Evolutionary conservation across 2,113 vertebrate species (phyloP), one percentile per base, ranked within the genome.

Genomic region (Tretioscincus oriximinensis): DNA sequence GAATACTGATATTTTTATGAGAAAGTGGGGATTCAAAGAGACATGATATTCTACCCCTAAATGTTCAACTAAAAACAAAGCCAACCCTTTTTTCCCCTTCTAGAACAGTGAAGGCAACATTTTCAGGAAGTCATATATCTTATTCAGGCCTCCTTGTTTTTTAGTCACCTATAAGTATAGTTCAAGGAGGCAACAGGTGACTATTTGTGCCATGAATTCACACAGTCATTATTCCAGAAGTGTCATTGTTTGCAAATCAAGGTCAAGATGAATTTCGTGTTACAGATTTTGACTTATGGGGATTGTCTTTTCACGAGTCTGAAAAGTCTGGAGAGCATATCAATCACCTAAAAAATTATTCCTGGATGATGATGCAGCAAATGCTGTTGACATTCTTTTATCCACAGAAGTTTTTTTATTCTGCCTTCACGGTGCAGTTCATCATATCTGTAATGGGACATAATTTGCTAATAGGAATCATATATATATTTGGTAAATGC

Each of bases 1-100:
- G 58, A 41, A 63, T 80, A 81, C 88, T 70, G 64, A 63, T 90
- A 63, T 80, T 89, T 58, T 87, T 78, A 79, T 83, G 81, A 22
- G 45, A 75, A 45, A 58, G 4, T 60, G 66, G 22, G 61, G 45
- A 12, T 85, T 83, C 26, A 18, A 81, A 85, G 45, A 67, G 60
- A 81, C n/a, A 14, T 82, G 74, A 74, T 82, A 35, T 86, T 87
- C 81, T 86, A 73, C 72, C 77, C 54, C 54, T n/a, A 58, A 58
- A 58, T 58, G 54, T 58, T 58, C 54, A 78, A 86, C 87, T 87
- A 77, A 78, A 88, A 9, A 51, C 69, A 80, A 66, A 90, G 58
- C 83, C 67, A 67, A 73, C 26, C 29, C 49, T 77, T 85, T 79
- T 90, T 64, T 29, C 26, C n/a, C 21, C 20, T 61, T 61, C 49